Evolutionary conservation across 2,113 vertebrate genomes (phyloP), one percentile per base, ranked within the genome.

Genomic region (Triplophysa siluroides): DNA sequence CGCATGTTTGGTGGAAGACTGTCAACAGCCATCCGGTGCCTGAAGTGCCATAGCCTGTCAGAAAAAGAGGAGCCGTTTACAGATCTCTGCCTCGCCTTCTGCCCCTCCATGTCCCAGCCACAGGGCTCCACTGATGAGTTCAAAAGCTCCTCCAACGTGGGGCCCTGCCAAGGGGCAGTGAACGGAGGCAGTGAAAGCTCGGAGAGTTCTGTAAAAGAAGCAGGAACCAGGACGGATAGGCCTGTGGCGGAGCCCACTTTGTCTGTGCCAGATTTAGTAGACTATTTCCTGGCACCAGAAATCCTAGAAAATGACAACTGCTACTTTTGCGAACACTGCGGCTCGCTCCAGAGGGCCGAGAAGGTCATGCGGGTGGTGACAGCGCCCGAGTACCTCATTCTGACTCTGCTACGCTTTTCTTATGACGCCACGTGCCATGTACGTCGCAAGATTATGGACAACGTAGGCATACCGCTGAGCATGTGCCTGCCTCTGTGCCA

Each of bases 251-350:
- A 91, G 80, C 84, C 29, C 23, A 90, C 94, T 0, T 91, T 94
- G 21, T 96, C 96, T 18, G 95, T 99, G 79, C 95, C 94, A 62
- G 96, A 98, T 90, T 92, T 99, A 83, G 90, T 99, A 24, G 95
- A 96, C 91, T 99, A 98, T 88, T 98, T 98, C 86, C 90, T 99
- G 89, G 96, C 96, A 80, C 95, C 97, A 23, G 98, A 99, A 87
- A 96, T 97, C 85, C 94, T 99, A 52, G 95, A 97, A 72, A 95
- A 94, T 78, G 98, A 99, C 26, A 99, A 99, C 86, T 95, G 95
- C 75, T 99, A 99, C 88, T 96, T 96, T 91, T 99, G 98, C 86
- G 96, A 98, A 84, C 96, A 93, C 85, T 99, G 98, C 87, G 91
- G 91, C 84, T 96, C 96, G 76, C 91, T 99, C n/a, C 96, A 96